A percentile compares a stretch with the other conserved stretches of the same genome.
phyloP scores from a whole-genome alignment of 2,113 vertebrate species.

The Alligator sinensis region DNA sequence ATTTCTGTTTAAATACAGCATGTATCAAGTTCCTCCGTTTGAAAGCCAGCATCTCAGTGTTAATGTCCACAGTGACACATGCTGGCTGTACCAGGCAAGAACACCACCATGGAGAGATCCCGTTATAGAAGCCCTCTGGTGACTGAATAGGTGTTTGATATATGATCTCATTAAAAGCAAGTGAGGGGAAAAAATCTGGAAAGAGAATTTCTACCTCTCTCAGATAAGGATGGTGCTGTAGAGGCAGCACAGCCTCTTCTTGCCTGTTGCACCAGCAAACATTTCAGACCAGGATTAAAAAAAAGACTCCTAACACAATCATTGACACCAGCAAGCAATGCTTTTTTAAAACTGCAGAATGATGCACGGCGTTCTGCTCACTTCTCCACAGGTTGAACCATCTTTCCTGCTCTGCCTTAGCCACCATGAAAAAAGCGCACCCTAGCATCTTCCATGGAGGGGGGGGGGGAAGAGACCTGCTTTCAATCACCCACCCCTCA shows the following conservation, averaged over 20 bases:
- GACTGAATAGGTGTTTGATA: slow-evolving; percentile 47
- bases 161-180: slow-evolving; percentile 62
- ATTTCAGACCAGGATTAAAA: background rate
- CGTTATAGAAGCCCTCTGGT: background rate
- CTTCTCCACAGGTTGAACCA: background rate
- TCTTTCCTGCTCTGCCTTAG: background rate
- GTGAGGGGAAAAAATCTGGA: slow-evolving; percentile 40
- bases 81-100: slow-evolving; percentile 67
- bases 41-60: background rate
- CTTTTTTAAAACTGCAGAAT: background rate
- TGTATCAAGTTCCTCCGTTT: background rate
- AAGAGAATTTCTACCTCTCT: slow-evolving; percentile 23
- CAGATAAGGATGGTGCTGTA: slow-evolving; percentile 31
- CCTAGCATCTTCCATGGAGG: background rate
- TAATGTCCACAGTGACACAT: slow-evolving; percentile 78
- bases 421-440: background rate
- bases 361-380: background rate
- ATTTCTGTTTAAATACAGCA: slow-evolving; percentile 19
- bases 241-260: background rate
- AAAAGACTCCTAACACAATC: background rate
- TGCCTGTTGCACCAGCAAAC: slow-evolving; percentile 33
- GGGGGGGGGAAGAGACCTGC: background rate
- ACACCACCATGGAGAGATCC: slow-evolving; percentile 30
- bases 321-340: background rate
- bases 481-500: background rate